phyloP scores from a whole-genome alignment of 2,113 vertebrate species.

The Stegastes partitus region DNA sequence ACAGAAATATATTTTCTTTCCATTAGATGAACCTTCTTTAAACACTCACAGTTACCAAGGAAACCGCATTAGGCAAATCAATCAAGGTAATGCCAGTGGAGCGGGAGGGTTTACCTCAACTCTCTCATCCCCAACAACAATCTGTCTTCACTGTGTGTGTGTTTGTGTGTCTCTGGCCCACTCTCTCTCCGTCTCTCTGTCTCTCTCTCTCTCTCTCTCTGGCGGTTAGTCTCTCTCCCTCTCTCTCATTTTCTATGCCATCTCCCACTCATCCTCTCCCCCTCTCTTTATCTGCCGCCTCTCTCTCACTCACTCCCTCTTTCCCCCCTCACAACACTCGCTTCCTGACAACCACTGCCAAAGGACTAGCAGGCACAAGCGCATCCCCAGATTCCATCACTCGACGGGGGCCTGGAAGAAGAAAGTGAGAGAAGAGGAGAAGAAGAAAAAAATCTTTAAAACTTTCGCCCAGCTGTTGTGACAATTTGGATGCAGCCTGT shows the following conservation, averaged over 20 bases:
- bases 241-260: constrained; percentile 51
- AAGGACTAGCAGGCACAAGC: constrained; percentile 73
- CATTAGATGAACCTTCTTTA: constrained; percentile 75
- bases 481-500: constrained; percentile 45
- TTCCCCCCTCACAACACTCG: constrained; percentile 72
- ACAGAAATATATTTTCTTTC: constrained; percentile 48
- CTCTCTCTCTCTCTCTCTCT: constrained; percentile 28
- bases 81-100: constrained; percentile 86
- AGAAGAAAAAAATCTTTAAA: not conserved
- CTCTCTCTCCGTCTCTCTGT: constrained; percentile 42
- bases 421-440: constrained; percentile 5
- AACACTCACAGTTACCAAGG: constrained; percentile 85
- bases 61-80: constrained; percentile 90
- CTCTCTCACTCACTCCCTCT: constrained; percentile 63
- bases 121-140: constrained; percentile 48
- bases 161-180: constrained; percentile 11
- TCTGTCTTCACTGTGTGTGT: constrained; percentile 41
- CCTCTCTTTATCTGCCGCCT: constrained; percentile 55
- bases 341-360: constrained; percentile 80
- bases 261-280: constrained; percentile 42
- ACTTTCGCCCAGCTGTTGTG: constrained; percentile 45
- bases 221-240: constrained; percentile 17
- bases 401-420: constrained; percentile 35
- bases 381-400: constrained; percentile 66
- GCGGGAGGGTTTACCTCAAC: constrained; percentile 82